A percentile compares a stretch with the other conserved stretches of the same genome.
Conservation (phyloP, 2,888 invertebrate species). For the Mesopsocus fuscifrons region DNA sequence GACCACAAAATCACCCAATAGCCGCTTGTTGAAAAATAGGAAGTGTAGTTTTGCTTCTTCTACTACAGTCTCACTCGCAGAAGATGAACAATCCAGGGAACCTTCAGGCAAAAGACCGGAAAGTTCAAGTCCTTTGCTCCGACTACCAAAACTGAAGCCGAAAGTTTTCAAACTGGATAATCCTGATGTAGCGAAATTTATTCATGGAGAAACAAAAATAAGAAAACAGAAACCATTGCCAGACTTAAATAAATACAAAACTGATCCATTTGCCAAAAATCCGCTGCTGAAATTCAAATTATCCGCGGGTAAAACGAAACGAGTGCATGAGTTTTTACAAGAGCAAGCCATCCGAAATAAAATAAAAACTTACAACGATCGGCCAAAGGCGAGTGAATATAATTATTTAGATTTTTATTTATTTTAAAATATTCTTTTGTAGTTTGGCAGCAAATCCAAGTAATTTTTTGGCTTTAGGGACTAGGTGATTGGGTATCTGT, state of each 20-base stretch:
- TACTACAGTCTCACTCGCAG: too few species aligned
- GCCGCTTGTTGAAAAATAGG: too few species aligned
- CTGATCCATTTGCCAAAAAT: not conserved
- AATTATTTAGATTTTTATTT: not conserved
- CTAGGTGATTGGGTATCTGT: too few species aligned
- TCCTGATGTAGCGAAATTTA: not conserved
- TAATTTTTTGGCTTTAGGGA: too few species aligned
- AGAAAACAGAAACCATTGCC: not conserved
- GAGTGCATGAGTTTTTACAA: conserved; percentile 1
- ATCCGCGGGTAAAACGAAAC: not conserved
- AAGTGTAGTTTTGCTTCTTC: too few species aligned
- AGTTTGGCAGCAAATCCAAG: too few species aligned
- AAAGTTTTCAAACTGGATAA: conserved; percentile 5
- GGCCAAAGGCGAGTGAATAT: not conserved
- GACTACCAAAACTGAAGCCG: too few species aligned
- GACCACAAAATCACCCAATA: too few species aligned
- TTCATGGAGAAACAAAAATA: not conserved
- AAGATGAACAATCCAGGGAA: too few species aligned
- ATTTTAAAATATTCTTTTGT: too few species aligned
- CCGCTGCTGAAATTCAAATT: not conserved
- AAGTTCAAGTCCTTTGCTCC: too few species aligned
- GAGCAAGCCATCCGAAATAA: not conserved
- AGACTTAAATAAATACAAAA: not conserved
- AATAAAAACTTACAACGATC: conserved; percentile 1
- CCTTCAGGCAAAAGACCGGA: too few species aligned